A percentile compares a stretch with the other conserved stretches of the same genome.
phyloP scores from a whole-genome alignment of 2,797 vertebrate genomes.

The Staurois parvus region DNA sequence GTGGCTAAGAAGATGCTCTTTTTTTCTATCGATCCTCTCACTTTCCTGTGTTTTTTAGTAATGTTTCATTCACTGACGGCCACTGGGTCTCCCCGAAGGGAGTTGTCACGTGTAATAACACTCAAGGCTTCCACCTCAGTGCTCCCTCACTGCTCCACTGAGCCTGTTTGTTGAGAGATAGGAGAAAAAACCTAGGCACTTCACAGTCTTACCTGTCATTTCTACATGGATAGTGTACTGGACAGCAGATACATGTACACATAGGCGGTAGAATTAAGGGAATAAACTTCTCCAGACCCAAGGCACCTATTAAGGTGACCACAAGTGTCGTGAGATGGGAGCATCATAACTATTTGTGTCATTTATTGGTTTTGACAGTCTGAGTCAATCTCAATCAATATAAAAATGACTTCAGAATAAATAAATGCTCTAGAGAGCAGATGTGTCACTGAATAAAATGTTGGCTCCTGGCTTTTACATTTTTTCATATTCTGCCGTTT shows the following conservation, averaged over 20 bases:
- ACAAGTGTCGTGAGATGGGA: no score
- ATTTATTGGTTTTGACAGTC: neutral
- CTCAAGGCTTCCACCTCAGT: constrained; percentile 53
- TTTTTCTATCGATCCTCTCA: constrained; percentile 20
- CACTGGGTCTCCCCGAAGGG: constrained; percentile 49
- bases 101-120: constrained; percentile 53
- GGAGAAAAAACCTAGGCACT: neutral
- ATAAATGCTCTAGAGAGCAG: neutral
- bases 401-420: constrained; percentile 5
- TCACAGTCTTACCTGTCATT: neutral
- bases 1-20: constrained; percentile 11
- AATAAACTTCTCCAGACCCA: neutral
- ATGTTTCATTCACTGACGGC: constrained; percentile 48
- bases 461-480: neutral
- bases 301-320: neutral
- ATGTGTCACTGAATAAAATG: constrained; percentile 3
- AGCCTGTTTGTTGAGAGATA: constrained; percentile 15
- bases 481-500: neutral
- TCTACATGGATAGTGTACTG: neutral
- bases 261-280: neutral
- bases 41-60: constrained; percentile 34
- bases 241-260: neutral
- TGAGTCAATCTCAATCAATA: constrained; percentile 26
- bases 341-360: neutral
- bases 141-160: constrained; percentile 37